These are phyloP conservation scores for Laterallus jamaicensis DNA, from an alignment of 2,113 vertebrate genomes.

Conservation along the genomic window DNA sequence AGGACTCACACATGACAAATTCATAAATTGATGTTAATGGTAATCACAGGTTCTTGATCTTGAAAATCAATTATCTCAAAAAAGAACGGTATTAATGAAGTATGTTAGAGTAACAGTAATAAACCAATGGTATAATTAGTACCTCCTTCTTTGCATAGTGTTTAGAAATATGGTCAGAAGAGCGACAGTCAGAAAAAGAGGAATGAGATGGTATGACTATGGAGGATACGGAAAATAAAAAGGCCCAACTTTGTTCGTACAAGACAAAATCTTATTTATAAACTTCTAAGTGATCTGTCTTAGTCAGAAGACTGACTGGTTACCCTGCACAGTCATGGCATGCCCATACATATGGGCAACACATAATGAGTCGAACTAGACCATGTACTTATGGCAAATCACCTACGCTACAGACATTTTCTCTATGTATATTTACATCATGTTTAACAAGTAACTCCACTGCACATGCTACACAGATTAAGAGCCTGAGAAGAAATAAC, in stretches of 20 bases:
- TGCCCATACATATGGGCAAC: background rate
- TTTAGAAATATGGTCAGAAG: background rate
- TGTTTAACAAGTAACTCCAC: background rate
- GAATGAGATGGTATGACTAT: background rate
- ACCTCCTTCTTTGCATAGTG: background rate
- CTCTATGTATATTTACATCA: accelerated
- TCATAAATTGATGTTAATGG: background rate
- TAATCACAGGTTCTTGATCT: background rate
- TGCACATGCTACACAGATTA: accelerated
- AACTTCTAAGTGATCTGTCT: background rate
- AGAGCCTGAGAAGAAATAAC: background rate
- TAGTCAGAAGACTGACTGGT: background rate
- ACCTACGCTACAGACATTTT: background rate
- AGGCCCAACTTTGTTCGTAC: background rate
- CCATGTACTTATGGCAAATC: accelerated
- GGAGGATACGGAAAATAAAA: background rate
- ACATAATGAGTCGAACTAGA: background rate
- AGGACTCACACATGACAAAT: background rate
- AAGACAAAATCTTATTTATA: background rate
- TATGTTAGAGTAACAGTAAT: background rate
- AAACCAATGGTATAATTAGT: background rate
- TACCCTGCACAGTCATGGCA: background rate
- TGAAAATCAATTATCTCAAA: background rate
- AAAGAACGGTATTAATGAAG: background rate
- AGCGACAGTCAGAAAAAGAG: background rate